Evolutionary conservation across 2,797 vertebrate species (phyloP).

Genomic region (Podargus strigoides): DNA sequence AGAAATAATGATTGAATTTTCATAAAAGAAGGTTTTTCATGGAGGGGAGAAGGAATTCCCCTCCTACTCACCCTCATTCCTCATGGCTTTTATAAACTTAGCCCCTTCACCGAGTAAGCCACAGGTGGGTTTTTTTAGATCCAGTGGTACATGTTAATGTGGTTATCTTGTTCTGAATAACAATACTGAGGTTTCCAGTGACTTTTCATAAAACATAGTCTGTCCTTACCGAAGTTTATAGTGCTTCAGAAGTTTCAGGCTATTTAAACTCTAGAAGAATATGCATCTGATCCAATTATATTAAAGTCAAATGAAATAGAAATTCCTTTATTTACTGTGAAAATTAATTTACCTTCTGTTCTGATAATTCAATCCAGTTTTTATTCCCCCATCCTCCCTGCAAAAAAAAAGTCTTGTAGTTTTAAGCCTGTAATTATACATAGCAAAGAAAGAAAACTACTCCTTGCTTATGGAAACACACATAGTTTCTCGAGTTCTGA

Average conservation of each 20-base stretch:
- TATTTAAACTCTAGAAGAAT: slow-evolving; percentile 9
- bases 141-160: not conserved
- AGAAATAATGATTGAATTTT: slow-evolving; percentile 51
- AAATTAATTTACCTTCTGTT: slow-evolving; percentile 59
- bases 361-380: slow-evolving; percentile 55
- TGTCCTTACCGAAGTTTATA: not conserved
- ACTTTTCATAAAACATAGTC: not conserved
- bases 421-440: slow-evolving; percentile 52
- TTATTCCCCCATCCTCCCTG: not conserved
- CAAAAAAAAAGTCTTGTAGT: not conserved
- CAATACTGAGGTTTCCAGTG: not conserved
- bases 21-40: slow-evolving; percentile 45
- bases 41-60: not conserved
- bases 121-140: not conserved
- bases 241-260: not conserved
- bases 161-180: not conserved
- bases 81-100: not conserved
- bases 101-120: not conserved
- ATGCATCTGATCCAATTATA: slow-evolving; percentile 2
- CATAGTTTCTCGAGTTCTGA: slow-evolving; percentile 8
- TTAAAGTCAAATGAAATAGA: slow-evolving; percentile 14
- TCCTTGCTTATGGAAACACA: slow-evolving; percentile 63
- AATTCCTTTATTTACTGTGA: slow-evolving; percentile 4
- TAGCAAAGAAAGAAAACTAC: slow-evolving; percentile 62
- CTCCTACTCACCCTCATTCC: not conserved